Conservation (phyloP, 2,113 vertebrate genomes). For the Sturnus vulgaris region DNA sequence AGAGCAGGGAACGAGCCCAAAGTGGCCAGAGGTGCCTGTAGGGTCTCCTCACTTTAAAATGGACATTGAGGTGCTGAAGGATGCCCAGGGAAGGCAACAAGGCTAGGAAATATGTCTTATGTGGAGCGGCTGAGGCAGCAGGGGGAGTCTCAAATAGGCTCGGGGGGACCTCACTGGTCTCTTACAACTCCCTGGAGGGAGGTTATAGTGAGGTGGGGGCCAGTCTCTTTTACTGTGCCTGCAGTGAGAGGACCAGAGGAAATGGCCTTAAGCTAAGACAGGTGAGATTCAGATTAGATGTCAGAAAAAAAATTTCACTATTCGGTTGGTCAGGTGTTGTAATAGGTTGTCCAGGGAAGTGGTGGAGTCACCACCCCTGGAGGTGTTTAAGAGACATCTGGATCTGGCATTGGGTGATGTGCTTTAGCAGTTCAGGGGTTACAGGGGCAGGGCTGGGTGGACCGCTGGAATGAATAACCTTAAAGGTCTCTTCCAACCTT, state of each 20-base stretch:
- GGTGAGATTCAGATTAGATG: neutral
- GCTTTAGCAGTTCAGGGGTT: neutral
- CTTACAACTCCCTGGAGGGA: neutral
- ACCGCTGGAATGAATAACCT: neutral
- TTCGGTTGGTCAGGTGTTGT: neutral
- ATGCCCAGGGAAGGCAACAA: neutral
- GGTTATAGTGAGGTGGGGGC: neutral
- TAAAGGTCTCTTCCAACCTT: neutral
- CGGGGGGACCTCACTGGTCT: neutral
- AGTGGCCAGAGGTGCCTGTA: neutral
- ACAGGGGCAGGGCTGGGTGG: neutral
- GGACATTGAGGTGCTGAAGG: neutral
- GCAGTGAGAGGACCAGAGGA: neutral
- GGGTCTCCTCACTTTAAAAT: neutral
- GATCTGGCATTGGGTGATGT: neutral
- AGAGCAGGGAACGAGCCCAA: accelerated
- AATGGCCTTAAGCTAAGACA: neutral
- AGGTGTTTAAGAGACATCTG: no score
- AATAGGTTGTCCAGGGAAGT: neutral
- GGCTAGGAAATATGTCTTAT: neutral
- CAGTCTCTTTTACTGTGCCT: neutral
- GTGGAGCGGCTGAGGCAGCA: neutral
- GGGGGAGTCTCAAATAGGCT: neutral
- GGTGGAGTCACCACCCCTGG: neutral
- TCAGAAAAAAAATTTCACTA: neutral